These are phyloP conservation scores for Verasper variegatus DNA, from an alignment of 2,113 vertebrate species.

Conservation along the genomic window DNA sequence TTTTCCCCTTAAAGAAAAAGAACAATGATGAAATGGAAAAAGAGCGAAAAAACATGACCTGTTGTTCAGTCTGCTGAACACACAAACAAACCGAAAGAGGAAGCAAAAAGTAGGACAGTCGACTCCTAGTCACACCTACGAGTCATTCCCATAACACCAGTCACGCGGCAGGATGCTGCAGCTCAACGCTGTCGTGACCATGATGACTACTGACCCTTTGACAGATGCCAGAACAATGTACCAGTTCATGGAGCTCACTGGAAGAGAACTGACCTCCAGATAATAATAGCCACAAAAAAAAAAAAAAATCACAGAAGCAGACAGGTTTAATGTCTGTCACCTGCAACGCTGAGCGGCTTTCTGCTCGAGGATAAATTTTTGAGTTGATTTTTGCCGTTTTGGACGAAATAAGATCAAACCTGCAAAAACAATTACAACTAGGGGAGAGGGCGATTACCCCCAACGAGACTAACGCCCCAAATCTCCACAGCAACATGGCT, in stretches of 20 bases:
- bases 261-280: slow-evolving; percentile 25
- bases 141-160: slow-evolving; percentile 40
- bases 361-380: no score
- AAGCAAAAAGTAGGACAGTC: slow-evolving; percentile 47
- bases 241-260: slow-evolving; percentile 6
- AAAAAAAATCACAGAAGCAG: not conserved
- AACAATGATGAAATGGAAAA: not conserved
- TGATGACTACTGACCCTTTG: no score
- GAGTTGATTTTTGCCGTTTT: no score
- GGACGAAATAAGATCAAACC: no score
- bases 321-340: no score
- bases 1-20: slow-evolving; percentile 4
- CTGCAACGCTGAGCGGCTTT: no score
- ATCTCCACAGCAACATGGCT: no score
- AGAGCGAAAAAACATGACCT: not conserved
- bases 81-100: not conserved
- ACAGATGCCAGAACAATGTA: no score
- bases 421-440: no score
- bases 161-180: slow-evolving; percentile 31
- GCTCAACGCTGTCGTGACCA: not conserved
- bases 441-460: no score
- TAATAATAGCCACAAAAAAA: not conserved
- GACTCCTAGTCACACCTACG: slow-evolving; percentile 32
- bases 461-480: no score
- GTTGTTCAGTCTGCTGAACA: slow-evolving; percentile 14